Base-by-base conservation (phyloP, 2,888 invertebrate species). In the Hydriomena furcata region DNA sequence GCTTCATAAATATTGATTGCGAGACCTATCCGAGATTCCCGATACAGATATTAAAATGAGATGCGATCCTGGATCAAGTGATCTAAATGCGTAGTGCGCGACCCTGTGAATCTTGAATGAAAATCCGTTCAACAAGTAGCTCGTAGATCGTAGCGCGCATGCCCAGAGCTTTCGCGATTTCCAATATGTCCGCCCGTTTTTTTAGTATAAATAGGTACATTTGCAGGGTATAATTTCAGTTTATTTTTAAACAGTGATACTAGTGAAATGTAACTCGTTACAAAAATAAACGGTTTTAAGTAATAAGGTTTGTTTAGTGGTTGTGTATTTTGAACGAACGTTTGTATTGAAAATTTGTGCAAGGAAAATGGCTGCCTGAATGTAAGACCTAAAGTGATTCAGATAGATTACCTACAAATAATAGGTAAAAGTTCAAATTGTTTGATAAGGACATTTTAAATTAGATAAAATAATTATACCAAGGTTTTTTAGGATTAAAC, bases 111-210 rank as follows among this genome's bases (percentile, higher is more conserved):
- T 80, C 60, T 74, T 88, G 85, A 89, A 89, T 89, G 89, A 79
- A 85, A 77, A 64, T 55, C 65, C 63, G 75, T 73, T 87, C 89
- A 89, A 89, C 89, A 89, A 89, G 89, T 89, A 82, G 81, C 66
- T 66, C 64, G 69, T 73, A 68, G 66, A n/a, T n/a, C 55, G 61
- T 60, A 57, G 61, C 47, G 74, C 84, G 84, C 87, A 80, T 76
- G 84, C 81, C 78, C 68, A 32, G 43, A 59, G 31, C 12, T 34
- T 47, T 28, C 27, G 34, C 34, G 34, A 41, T 23, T 36, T 44
- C 23, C 31, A 84, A 82, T 61, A 84, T 82, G 84, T 55, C 59
- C 41, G 54, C 55, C 52, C 25, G 28, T 24, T 31, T n/a, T 28
- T 35, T 34, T 23, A 21, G n/a, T 38, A 36, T 11, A 10, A 25